Evolutionary conservation across 2,888 invertebrate species (phyloP), one percentile per base, ranked within the genome.

Genomic region (Adela reaumurella): DNA sequence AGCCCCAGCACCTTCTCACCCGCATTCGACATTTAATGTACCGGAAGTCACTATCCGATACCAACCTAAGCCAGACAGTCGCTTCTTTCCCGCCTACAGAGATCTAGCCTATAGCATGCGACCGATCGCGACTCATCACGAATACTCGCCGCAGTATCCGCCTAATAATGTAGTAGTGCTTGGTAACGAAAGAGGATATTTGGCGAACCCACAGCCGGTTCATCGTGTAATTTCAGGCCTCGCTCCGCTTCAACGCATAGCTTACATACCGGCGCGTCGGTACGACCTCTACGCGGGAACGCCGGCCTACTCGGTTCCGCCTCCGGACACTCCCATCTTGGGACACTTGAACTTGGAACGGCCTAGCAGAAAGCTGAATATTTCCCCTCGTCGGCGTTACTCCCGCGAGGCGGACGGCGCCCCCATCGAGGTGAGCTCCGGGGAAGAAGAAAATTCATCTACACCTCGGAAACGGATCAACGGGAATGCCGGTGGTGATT

Each of bases 371-470:
- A 71, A 65, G 54, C 60, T 77, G 48, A 78, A 78, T 55, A 76
- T 77, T 54, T 74, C 74, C 46, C 77, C 78, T 1, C 59, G 74
- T 47, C 65, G 73, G 53, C 63, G 74, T 51, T 68, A 68, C 20
- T 73, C 76, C 14, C 71, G 69, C 58, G 76, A 74, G 51, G 68
- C 61, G 60, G 68, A 68, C 53, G 14, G 19, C 19, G 54, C 65
- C 46, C 62, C 67, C 49, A 78, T 80, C 58, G 79, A 77, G 63
- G 68, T 80, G 2, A 78, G 78, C 58, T 80, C 80, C 45, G 79
- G 78, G 55, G 80, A 80, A 48, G 80, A 80, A 56, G 79, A 80
- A 35, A 66, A 69, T 60, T 57, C 57, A 18, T 6, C 20, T 4
- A 17, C 17, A 3, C 18, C 17, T 3, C 43, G 17, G 3, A 17